A percentile compares a stretch with the other conserved stretches of the same genome.
Conservation (phyloP, 2,888 invertebrate genomes). For the Coenonympha glycerion region DNA sequence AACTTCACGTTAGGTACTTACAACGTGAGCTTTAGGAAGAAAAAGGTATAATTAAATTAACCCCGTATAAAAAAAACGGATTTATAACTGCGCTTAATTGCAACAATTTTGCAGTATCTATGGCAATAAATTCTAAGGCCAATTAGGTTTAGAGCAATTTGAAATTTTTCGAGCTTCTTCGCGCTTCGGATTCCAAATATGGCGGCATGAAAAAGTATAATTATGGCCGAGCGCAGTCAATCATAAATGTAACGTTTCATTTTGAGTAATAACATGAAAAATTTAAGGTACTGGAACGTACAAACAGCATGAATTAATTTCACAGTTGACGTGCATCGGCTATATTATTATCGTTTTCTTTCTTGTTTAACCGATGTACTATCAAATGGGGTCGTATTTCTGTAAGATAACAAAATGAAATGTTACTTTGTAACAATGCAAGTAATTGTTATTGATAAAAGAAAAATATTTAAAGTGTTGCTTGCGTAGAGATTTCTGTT, state of each 20-base stretch:
- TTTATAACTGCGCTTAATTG: slow-evolving; percentile 22
- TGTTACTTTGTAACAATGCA: neutral
- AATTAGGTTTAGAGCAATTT: slow-evolving; percentile 23
- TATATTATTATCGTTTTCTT: slow-evolving; percentile 47
- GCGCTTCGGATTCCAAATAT: slow-evolving; percentile 15
- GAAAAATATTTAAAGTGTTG: neutral
- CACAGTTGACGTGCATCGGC: slow-evolving; percentile 46
- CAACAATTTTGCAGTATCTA: slow-evolving; percentile 24
- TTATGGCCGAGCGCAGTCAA: slow-evolving; percentile 23
- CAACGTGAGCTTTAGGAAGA: neutral
- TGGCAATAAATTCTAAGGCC: slow-evolving; percentile 21
- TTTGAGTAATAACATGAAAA: slow-evolving; percentile 34
- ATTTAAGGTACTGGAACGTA: slow-evolving; percentile 32
- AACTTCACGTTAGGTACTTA: neutral
- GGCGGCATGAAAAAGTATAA: slow-evolving; percentile 22
- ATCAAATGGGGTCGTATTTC: slow-evolving; percentile 13
- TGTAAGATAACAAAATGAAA: neutral
- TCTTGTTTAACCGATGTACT: slow-evolving; percentile 21
- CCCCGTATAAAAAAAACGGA: slow-evolving; percentile 10
- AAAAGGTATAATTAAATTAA: slow-evolving; percentile 12
- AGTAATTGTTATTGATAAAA: neutral
- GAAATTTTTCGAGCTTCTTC: slow-evolving; percentile 20
- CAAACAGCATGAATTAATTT: slow-evolving; percentile 48
- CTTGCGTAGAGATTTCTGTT: too few relatives aligned
- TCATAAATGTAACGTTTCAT: slow-evolving; percentile 26